Conservation (phyloP, 2,113 vertebrate species). For the Dendrocopos noguchii region DNA sequence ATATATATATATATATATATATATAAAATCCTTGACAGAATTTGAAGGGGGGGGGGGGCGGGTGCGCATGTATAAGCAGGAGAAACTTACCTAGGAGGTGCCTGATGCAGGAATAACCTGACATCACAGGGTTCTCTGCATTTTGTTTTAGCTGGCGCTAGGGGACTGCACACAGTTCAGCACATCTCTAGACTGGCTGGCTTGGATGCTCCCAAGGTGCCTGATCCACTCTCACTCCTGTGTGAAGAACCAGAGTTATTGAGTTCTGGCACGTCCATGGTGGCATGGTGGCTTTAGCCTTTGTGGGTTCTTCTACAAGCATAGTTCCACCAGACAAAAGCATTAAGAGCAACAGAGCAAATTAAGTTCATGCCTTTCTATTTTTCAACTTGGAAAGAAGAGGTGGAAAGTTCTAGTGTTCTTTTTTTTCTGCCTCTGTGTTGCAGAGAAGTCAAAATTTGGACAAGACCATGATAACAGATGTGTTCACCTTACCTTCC, state of each 20-base stretch:
- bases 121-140: not conserved
- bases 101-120: not conserved
- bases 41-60: not conserved
- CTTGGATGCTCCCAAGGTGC: not conserved
- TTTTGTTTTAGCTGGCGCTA: not conserved
- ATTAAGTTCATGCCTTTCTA: not conserved
- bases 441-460: not conserved
- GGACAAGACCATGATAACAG: not conserved
- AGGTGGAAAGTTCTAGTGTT: not conserved
- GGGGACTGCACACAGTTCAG: rapidly evolving
- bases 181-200: not conserved
- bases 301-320: not conserved
- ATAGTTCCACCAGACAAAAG: not conserved
- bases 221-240: not conserved
- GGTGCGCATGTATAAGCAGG: rapidly evolving
- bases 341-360: not conserved
- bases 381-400: not conserved
- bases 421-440: not conserved
- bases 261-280: not conserved
- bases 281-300: not conserved
- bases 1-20: not conserved
- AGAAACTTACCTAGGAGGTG: not conserved
- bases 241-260: not conserved
- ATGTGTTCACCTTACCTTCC: not conserved
- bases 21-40: not conserved